Base-by-base conservation (phyloP, 2,113 vertebrate genomes). In the Petromus typicus region DNA sequence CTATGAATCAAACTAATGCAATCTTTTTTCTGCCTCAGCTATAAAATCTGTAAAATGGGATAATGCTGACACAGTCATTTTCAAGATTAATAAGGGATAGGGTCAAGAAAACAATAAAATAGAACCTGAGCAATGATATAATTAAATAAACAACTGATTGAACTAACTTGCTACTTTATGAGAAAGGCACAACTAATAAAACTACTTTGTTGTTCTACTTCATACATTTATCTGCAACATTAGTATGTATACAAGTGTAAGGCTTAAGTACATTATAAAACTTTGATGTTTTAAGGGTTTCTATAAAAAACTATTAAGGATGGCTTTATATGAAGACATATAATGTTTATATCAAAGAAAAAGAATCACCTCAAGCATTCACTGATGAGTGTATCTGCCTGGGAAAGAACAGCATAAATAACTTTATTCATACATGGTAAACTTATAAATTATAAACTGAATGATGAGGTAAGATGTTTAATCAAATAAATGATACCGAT, bases 31-130 rank as follows among this genome's bases (percentile, higher is more conserved):
- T 90, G n/a, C 79, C 85, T 97, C 91, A 71, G 48, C 85, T 96
- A 73, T 30, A 95, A 83, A 93, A 94, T 17, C 71, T 95, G 63
- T 97, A 95, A 97, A 97, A 90, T 95, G 96, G 96, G 91, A 93
- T 94, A 94, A 85, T 90, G 97, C 89, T 90, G 96, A 97, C 86
- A 85, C 22, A 93, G 32, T 69, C 93, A 79, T 87, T 73, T 4
- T 86, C 9, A 89, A 85, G 81, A 93, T 40, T 89, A 97, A 75
- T 89, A 92, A 93, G 94, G 84, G 71, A 87, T 40, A 90, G 94
- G 84, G 84, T 91, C n/a, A 91, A 93, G 59, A 95, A 95, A 90
- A 88, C 54, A 95, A 84, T 88, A 83, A 97, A 91, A 63, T 51
- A 87, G 48, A 95, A 95, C 25, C 37, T 69, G 7, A 61, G 87